Evolutionary conservation across 2,888 invertebrate genomes (phyloP), one percentile per base, ranked within the genome.

Genomic region (Yponomeuta plumbellus): DNA sequence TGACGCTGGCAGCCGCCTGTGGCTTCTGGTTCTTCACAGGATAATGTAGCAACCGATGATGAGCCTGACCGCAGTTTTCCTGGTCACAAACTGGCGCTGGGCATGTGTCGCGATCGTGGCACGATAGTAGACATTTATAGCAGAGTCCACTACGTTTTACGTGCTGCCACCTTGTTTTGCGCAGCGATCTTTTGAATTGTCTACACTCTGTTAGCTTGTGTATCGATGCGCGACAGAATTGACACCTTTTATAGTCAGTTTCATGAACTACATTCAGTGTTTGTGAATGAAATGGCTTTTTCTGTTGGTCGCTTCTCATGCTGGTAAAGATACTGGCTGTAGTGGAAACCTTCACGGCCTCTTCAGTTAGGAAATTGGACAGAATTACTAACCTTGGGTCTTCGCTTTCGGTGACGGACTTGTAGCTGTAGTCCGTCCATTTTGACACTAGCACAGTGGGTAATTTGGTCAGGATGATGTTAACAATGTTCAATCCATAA

Each of bases 131-230:
- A 64, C 71, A 72, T 52, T 72, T 71, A 26, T 66, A 71, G 34
- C 70, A 69, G 44, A 73, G 17, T 11, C 69, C 68, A 13, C 66
- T 26, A 2, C 67, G 68, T 20, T 70, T 70, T 3, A 72, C 69
- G 44, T 58, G 64, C 5, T 23, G 59, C 72, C 69, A 71, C 34
- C 70, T 52, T 20, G 66, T 68, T 66, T 72, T 73, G 11, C 71
- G 68, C 39, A 73, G 17, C 23, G 73, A 65, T 20, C 68, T 70
- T 67, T 67, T 67, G 61, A 74, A 74, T 11, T 8, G 22, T 22
- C 67, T 71, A 61, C 72, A 70, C 6, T 72, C 70, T 6, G 66
- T 59, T 57, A 73, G 23, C 20, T n/a, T 67, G 62, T 72, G 73
- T 21, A 57, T 67, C 3, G 67, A 20, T 8, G 23, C n/a, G 20